Conservation (phyloP, 2,888 invertebrate species). For the Caenorhabditis sp. region DNA sequence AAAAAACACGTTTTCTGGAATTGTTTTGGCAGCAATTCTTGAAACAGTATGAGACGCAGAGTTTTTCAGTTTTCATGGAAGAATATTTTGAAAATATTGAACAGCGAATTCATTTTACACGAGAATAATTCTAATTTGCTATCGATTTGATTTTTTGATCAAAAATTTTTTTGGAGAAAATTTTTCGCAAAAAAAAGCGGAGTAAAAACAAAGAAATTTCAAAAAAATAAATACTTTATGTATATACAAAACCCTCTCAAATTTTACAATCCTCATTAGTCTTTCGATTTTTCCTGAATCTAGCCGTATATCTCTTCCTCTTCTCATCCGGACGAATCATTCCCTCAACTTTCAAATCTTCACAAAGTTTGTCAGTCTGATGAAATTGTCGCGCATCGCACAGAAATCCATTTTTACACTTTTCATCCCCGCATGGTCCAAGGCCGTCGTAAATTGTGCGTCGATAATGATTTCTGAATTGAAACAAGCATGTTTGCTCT, state of each 20-base stretch:
- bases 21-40: too few relatives aligned
- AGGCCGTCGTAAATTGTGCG: constrained; percentile 46
- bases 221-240: not conserved
- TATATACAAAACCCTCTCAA: not conserved
- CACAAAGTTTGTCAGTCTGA: constrained; percentile 46
- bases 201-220: too few relatives aligned
- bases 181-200: too few relatives aligned
- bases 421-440: constrained; percentile 78
- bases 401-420: constrained; percentile 84
- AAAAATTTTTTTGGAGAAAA: too few relatives aligned
- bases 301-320: constrained; percentile 15
- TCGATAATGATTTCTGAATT: constrained; percentile 71
- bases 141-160: too few relatives aligned
- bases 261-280: constrained; percentile 36
- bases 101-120: too few relatives aligned
- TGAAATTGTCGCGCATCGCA: constrained; percentile 77
- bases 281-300: constrained; percentile 14
- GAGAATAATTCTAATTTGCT: too few relatives aligned
- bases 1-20: too few relatives aligned
- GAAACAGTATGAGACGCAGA: too few relatives aligned
- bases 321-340: constrained; percentile 8
- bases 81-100: too few relatives aligned
- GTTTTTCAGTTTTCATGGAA: too few relatives aligned
- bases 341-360: constrained; percentile 35
- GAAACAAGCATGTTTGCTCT: not conserved